A percentile compares a stretch with the other conserved stretches of the same genome.
Conservation (phyloP, 53 echinoderm and acorn worm species). For the Stichopus horrens region DNA sequence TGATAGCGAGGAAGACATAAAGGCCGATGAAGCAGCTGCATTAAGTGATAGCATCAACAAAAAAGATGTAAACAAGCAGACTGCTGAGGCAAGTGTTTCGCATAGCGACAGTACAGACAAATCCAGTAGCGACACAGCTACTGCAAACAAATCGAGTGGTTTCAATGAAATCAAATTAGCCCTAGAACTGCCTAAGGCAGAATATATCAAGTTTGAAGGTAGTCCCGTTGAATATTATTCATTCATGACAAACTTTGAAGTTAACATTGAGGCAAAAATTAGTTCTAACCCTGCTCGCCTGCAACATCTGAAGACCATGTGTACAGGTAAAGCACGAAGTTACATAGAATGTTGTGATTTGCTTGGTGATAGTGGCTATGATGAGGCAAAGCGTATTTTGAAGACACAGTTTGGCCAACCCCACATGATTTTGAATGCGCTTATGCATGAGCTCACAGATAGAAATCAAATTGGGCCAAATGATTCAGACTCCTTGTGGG, state of each 20-base stretch:
- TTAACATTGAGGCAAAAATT: conserved; percentile 47
- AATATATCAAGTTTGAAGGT: conserved; percentile 35
- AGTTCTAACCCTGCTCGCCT: conserved; percentile 33
- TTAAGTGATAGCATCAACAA: no score
- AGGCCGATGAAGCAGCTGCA: no score
- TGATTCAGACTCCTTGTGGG: conserved; percentile 45
- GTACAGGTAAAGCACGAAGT: conserved; percentile 52
- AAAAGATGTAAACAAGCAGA: no score
- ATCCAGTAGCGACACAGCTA: neutral
- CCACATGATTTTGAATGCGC: conserved; percentile 51
- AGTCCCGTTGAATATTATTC: conserved; percentile 50
- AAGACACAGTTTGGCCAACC: conserved; percentile 50
- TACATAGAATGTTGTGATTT: conserved; percentile 47
- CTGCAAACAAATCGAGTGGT: conserved; percentile 18
- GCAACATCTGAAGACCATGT: conserved; percentile 51
- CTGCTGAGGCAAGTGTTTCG: neutral
- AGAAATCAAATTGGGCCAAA: conserved; percentile 42
- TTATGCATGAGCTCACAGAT: conserved; percentile 16
- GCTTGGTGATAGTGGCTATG: conserved; percentile 42
- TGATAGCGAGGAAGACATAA: no score
- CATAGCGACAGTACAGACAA: neutral
- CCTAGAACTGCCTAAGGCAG: conserved; percentile 54
- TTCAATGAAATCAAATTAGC: conserved; percentile 59
- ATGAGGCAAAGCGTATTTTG: conserved; percentile 31
- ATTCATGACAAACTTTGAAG: conserved; percentile 56